A percentile compares a stretch with the other conserved stretches of the same genome.
These are phyloP conservation scores for Stichopus chloronotus DNA, from an alignment of 35 echinoderm and acorn worm species.

Conservation along the genomic window DNA sequence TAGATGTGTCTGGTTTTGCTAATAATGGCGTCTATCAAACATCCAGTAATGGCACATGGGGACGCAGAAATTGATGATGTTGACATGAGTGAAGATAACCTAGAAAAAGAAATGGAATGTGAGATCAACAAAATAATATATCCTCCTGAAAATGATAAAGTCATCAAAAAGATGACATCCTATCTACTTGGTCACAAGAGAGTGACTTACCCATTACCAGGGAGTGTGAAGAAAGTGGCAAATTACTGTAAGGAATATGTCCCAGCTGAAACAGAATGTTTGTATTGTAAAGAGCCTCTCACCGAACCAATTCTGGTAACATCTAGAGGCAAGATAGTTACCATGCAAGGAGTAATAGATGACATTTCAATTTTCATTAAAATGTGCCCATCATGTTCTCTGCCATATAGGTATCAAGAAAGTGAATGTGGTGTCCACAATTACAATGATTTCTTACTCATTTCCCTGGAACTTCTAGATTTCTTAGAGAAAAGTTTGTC, in stretches of 20 bases:
- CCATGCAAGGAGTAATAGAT: neutral
- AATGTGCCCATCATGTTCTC: conserved; percentile 6
- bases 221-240: neutral
- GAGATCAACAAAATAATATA: neutral
- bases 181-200: neutral
- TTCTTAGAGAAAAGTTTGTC: neutral
- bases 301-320: conserved; percentile 15
- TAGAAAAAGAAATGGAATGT: no score
- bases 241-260: neutral
- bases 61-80: no score
- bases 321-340: conserved; percentile 11
- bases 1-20: no score
- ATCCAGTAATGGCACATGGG: no score
- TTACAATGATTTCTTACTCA: conserved; percentile 43
- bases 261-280: neutral
- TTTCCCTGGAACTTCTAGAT: conserved; percentile 40
- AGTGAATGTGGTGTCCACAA: conserved; percentile 28
- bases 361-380: conserved; percentile 17
- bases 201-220: neutral
- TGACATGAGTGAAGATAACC: no score
- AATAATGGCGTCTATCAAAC: no score
- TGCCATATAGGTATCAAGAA: conserved; percentile 55
- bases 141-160: neutral
- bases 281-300: neutral
- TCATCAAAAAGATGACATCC: neutral